A percentile compares a stretch with the other conserved stretches of the same genome.
These are phyloP conservation scores for Campylomormyrus tamandua DNA, from an alignment of 2,113 vertebrate species.

Conservation along the genomic window DNA sequence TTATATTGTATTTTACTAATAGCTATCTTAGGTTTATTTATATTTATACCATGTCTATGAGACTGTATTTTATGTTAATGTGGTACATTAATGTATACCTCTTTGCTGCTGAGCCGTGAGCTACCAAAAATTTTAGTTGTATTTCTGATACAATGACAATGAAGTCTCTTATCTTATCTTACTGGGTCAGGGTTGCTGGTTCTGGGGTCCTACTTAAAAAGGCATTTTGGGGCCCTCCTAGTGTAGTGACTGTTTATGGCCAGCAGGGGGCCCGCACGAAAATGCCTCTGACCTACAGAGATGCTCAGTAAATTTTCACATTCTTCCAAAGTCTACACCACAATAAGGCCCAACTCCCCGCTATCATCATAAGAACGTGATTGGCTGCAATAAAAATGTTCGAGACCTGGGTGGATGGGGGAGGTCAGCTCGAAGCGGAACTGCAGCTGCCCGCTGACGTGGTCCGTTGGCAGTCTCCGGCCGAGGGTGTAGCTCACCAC, in stretches of 20 bases:
- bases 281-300: background rate
- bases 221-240: background rate
- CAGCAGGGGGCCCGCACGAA: background rate
- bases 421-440: constrained; percentile 96
- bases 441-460: constrained; percentile 93
- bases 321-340: too few species aligned
- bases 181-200: background rate
- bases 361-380: background rate
- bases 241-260: background rate
- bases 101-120: too few species aligned
- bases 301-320: background rate
- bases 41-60: too few species aligned
- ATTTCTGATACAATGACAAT: too few species aligned
- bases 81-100: too few species aligned
- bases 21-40: too few species aligned
- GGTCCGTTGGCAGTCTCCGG: constrained; percentile 89
- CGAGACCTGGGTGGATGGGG: constrained; percentile 84
- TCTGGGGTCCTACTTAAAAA: background rate
- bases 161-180: too few species aligned
- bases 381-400: background rate
- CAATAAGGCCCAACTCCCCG: background rate
- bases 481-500: constrained; percentile 90
- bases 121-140: too few species aligned
- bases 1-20: too few species aligned
- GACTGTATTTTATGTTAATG: too few species aligned